Conservation (phyloP, 1,140 invertebrate species). For the Daktulosphaira vitifoliae region DNA sequence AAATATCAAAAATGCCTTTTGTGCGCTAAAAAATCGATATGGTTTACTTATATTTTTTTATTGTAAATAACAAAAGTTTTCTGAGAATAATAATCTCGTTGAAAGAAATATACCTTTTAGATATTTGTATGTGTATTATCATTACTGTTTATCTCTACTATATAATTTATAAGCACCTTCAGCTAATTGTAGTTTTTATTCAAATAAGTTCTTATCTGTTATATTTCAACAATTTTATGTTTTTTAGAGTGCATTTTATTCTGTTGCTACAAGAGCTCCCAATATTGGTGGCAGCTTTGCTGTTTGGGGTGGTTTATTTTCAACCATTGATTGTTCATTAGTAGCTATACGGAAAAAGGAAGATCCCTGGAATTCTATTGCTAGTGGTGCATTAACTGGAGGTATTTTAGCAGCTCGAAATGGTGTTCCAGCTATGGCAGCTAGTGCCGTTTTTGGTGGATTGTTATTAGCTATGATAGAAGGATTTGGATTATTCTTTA, state of each 20-base stretch:
- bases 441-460: constrained; percentile 90
- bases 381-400: constrained; percentile 89
- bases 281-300: constrained; percentile 90
- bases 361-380: constrained; percentile 97
- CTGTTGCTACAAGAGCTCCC: constrained; percentile 55
- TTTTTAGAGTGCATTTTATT: constrained; percentile 22
- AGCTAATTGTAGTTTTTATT: no score
- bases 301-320: constrained; percentile 92
- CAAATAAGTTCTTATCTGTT: no score
- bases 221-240: no score
- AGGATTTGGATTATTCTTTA: constrained; percentile 85
- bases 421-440: constrained; percentile 87
- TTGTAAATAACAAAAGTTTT: no score
- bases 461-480: constrained; percentile 91
- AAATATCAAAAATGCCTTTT: no score
- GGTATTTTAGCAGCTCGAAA: constrained; percentile 90
- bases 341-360: constrained; percentile 85
- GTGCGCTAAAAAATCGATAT: no score
- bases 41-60: no score
- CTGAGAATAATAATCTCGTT: no score
- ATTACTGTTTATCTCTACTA: not conserved
- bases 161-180: no score
- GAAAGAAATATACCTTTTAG: not conserved
- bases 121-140: not conserved
- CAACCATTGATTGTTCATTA: constrained; percentile 91